Percentiles rank a stretch among this genome's conserved stretches.
Evolutionary conservation across 2,797 vertebrate genomes (phyloP).

Genomic region (Intellagama lesueurii): DNA sequence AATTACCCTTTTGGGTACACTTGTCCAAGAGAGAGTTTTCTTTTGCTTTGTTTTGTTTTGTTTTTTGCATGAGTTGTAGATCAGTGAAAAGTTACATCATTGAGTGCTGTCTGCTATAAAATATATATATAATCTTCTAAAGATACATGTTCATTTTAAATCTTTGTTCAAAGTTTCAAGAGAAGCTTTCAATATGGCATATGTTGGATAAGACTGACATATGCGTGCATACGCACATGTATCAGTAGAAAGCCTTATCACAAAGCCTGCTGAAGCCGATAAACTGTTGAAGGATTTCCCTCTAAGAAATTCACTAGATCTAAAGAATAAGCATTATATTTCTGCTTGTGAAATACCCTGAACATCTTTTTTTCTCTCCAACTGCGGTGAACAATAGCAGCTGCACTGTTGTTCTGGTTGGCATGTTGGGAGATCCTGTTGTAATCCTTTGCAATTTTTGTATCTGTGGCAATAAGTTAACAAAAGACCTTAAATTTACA

Average conservation of each 20-base stretch:
- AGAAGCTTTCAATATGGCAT: background rate
- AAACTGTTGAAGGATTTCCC: constrained; percentile 18
- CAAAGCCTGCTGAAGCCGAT: background rate
- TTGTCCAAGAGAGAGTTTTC: no score
- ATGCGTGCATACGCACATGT: background rate
- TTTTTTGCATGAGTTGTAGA: no score
- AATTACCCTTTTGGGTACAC: background rate
- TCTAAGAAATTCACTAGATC: constrained; percentile 8
- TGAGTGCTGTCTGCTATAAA: background rate
- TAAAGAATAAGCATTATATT: background rate
- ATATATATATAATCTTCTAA: no score
- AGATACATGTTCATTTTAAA: background rate
- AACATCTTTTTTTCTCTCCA: background rate
- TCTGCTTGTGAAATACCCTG: constrained; percentile 25
- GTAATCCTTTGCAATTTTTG: background rate
- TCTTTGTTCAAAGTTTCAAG: background rate
- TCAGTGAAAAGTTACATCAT: background rate
- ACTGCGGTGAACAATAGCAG: background rate
- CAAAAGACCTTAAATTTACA: constrained; percentile 3
- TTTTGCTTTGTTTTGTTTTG: no score
- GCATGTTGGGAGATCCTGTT: constrained; percentile 30
- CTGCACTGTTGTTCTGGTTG: background rate
- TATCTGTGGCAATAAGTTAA: background rate
- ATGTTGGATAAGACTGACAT: constrained; percentile 9
- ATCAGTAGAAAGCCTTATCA: constrained; percentile 1